Conservation (phyloP, 2,888 invertebrate genomes). For the Thalpophila matura region DNA sequence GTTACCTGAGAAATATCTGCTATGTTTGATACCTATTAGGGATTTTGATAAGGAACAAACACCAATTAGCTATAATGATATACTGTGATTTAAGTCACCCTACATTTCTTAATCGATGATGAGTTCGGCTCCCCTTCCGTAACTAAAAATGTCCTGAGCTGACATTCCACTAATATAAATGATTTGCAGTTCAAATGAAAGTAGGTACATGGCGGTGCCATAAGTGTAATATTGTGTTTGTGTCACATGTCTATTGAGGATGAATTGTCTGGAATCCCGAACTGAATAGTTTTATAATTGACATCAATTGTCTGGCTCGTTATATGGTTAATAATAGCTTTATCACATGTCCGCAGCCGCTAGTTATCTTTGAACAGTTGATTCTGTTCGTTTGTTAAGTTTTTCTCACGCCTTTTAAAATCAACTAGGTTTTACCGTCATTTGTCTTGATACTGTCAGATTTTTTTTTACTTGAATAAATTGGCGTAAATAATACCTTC, state of each 20-base stretch:
- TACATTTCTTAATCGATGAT: constrained; percentile 1
- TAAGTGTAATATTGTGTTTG: constrained; percentile 53
- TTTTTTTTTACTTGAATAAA: neutral
- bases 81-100: constrained; percentile 8
- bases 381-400: constrained; percentile 35
- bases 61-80: no score
- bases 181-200: constrained; percentile 42
- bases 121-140: neutral
- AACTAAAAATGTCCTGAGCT: neutral
- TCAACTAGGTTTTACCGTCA: constrained; percentile 10
- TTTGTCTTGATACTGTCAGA: neutral
- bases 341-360: constrained; percentile 55
- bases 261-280: constrained; percentile 60
- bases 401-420: constrained; percentile 42
- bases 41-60: constrained; percentile 3
- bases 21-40: constrained; percentile 17
- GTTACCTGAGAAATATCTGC: constrained; percentile 43
- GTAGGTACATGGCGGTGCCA: constrained; percentile 33
- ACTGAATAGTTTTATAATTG: constrained; percentile 65
- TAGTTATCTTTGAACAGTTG: constrained; percentile 56
- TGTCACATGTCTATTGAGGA: constrained; percentile 59
- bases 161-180: constrained; percentile 29
- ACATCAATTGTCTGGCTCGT: constrained; percentile 65
- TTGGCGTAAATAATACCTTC: no score
- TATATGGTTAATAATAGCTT: constrained; percentile 62